phyloP scores from a whole-genome alignment of 1,140 invertebrate genomes.

The Sinonovacula constricta region DNA sequence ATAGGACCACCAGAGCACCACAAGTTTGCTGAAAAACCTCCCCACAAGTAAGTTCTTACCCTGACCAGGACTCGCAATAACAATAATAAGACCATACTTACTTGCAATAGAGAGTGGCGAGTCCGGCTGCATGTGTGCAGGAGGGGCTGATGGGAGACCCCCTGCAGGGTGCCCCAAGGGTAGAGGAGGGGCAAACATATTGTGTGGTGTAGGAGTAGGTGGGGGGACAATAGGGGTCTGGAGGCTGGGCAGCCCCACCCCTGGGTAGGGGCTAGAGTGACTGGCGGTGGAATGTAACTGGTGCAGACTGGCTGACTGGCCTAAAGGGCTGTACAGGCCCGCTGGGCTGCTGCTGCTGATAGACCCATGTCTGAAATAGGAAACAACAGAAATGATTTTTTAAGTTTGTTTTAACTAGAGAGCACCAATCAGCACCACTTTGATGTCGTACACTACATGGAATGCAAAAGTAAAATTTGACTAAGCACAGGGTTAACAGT shows the following conservation, averaged over 20 bases:
- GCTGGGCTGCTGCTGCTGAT: too few species aligned
- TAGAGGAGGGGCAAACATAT: constrained; percentile 77
- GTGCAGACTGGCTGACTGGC: constrained; percentile 52
- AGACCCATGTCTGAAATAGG: constrained; percentile 60
- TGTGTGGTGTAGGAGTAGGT: constrained; percentile 59
- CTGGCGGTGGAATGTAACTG: constrained; percentile 24
- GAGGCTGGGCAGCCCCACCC: constrained; percentile 81
- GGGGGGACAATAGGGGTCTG: constrained; percentile 82
- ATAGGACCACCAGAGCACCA: too few species aligned
- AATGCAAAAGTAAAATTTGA: not conserved
- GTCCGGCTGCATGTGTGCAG: constrained; percentile 54
- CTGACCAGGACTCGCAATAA: too few species aligned
- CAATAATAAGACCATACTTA: too few species aligned
- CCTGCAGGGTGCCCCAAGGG: constrained; percentile 69
- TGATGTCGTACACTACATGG: not conserved
- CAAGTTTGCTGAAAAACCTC: too few species aligned
- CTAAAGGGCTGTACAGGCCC: constrained; percentile 57
- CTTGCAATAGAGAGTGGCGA: constrained; percentile 57
- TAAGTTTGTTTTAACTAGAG: too few species aligned
- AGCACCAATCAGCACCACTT: not conserved
- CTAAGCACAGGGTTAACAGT: not conserved
- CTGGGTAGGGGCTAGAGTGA: constrained; percentile 22
- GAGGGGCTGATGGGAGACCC: constrained; percentile 30
- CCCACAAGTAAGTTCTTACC: too few species aligned
- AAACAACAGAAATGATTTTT: not conserved